Conservation (phyloP, 2,888 invertebrate genomes). For the Stenodera caucasica region DNA sequence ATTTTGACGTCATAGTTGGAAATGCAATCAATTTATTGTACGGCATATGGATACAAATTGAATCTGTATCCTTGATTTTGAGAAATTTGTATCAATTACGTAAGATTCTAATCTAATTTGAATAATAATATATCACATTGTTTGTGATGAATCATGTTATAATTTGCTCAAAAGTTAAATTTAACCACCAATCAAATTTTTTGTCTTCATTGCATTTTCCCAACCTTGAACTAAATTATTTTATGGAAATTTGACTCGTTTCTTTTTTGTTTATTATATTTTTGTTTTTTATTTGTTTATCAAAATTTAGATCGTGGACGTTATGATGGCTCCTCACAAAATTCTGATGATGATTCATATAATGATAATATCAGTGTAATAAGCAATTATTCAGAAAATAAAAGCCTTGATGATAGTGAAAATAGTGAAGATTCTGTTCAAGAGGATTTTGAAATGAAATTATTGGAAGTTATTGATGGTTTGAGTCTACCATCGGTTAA, state of each 20-base stretch:
- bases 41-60: neutral
- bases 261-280: neutral
- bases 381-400: slow-evolving; percentile 77
- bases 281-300: neutral
- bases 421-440: slow-evolving; percentile 62
- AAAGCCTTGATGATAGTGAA: slow-evolving; percentile 60
- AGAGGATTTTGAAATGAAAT: slow-evolving; percentile 83
- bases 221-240: neutral
- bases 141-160: neutral
- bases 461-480: slow-evolving; percentile 84
- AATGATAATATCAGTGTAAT: slow-evolving; percentile 83
- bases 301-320: slow-evolving; percentile 36
- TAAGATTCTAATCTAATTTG: neutral
- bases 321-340: slow-evolving; percentile 46
- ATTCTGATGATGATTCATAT: slow-evolving; percentile 66
- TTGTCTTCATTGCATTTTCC: neutral
- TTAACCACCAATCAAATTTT: slow-evolving; percentile 2
- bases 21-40: neutral
- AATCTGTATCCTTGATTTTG: neutral
- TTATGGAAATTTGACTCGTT: neutral
- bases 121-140: too few relatives aligned
- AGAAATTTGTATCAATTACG: neutral
- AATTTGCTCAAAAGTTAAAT: neutral
- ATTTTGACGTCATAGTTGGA: neutral
- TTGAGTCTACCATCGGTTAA: slow-evolving; percentile 87